Evolutionary conservation across 1,140 invertebrate genomes (phyloP), one percentile per base, ranked within the genome.

Genomic region (Aphelenchoides fujianensis): DNA sequence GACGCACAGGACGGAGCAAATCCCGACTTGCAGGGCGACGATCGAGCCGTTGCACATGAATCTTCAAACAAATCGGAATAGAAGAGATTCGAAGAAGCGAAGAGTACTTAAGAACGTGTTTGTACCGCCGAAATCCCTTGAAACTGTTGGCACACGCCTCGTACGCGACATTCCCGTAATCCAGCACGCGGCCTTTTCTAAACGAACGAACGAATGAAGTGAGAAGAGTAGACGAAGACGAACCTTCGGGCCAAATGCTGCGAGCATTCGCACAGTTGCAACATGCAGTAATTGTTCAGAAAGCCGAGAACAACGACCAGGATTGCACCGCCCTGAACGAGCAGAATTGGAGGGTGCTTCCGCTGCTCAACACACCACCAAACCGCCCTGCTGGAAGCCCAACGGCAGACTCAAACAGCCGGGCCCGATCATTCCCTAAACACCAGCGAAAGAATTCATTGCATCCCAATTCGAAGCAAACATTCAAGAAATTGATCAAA

Each of bases 351-450:
- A n/a, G 27, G 2, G 19, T 53, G 1, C 53, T 62, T 62, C 19
- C 27, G n/a, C 53, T 1, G 19, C 53, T 28, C 19, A 28, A 62
- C 31, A 9, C 53, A 23, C 74, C 78, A 74, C 74, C 28, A 83
- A 62, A 9, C 80, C 80, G 5, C 79, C 79, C 70, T 82, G 80
- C 70, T 82, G 77, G 54, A 82, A 82, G 3, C 80, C 81, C 2
- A 82, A 37, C 3, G 80, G 80, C 16, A 82, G 69, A 0, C 75
- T 73, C 28, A 82, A 68, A 72, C 80, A 82, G 3, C 80, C 80
- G 5, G 80, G 81, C 9, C 80, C 80, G 48, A 82, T 76, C 80
- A 82, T 82, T 31, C 80, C 80, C 32, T 53, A 62, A 62, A 62
- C 19, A 28, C 19, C 28, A 28, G 19, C 23, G n/a, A n/a, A n/a